phyloP scores from a whole-genome alignment of 2,888 invertebrate species.

The Tachystola acroxantha region DNA sequence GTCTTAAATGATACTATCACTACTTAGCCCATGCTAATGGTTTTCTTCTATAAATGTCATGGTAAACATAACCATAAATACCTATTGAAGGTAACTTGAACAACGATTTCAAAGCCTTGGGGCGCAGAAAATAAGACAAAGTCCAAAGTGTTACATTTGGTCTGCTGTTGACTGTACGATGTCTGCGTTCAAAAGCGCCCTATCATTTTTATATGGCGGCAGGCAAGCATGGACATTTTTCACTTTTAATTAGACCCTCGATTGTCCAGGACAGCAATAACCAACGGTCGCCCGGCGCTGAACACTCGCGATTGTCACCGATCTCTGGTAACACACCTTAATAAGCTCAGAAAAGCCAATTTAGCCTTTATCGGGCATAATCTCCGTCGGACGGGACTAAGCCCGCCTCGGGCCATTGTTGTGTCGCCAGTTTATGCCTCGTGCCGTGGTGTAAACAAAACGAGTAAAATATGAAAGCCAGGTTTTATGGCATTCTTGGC shows the following conservation, averaged over 20 bases:
- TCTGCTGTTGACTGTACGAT: too few relatives aligned
- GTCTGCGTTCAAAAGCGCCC: too few relatives aligned
- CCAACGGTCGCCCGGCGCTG: conserved; percentile 19
- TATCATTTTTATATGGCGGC: not conserved
- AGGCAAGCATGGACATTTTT: conserved; percentile 1
- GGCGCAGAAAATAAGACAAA: too few relatives aligned
- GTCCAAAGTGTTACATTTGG: too few relatives aligned
- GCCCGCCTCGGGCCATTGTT: conserved; percentile 52
- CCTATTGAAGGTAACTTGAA: too few relatives aligned
- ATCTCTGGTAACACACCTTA: conserved; percentile 40
- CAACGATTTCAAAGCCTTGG: too few relatives aligned
- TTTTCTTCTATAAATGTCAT: too few relatives aligned
- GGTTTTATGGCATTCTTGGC: conserved; percentile 54
- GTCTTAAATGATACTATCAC: too few relatives aligned
- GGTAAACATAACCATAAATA: too few relatives aligned
- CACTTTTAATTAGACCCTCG: conserved; percentile 9
- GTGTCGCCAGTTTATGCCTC: conserved; percentile 53
- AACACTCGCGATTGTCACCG: conserved; percentile 35
- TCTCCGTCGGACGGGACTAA: conserved; percentile 46
- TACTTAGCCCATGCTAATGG: too few relatives aligned
- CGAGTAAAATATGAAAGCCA: conserved; percentile 50
- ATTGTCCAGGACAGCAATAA: conserved; percentile 17
- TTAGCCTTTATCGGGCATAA: conserved; percentile 61
- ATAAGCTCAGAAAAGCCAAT: conserved; percentile 54
- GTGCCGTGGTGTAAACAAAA: conserved; percentile 49